A percentile compares a stretch with the other conserved stretches of the same genome.
These are phyloP conservation scores for Ailurus styani DNA, from an alignment of 2,113 vertebrate genomes.

Conservation along the genomic window DNA sequence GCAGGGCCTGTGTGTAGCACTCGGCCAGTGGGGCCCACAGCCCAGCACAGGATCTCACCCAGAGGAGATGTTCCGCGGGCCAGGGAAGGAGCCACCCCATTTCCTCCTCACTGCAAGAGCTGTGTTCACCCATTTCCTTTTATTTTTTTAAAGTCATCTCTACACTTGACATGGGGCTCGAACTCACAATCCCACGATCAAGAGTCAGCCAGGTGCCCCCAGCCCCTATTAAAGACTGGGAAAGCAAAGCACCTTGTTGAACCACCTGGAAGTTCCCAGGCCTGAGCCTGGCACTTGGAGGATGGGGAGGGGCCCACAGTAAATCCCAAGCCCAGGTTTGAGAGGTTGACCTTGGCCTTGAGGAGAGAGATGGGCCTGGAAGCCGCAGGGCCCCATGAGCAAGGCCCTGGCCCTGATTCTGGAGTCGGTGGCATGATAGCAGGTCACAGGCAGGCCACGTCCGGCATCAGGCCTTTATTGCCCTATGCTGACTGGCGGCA, in stretches of 20 bases:
- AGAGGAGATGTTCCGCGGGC: neutral
- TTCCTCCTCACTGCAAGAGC: neutral
- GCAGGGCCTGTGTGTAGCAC: neutral
- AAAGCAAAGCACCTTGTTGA: neutral
- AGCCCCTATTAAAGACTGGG: neutral
- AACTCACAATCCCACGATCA: neutral
- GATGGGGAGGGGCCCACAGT: neutral
- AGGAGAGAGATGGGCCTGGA: neutral
- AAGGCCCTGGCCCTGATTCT: neutral
- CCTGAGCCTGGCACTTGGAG: neutral
- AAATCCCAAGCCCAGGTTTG: neutral
- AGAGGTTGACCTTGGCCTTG: neutral
- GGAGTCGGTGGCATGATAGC: neutral
- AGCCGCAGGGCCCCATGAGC: neutral
- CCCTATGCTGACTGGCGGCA: neutral
- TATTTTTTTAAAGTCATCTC: neutral
- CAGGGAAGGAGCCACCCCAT: neutral
- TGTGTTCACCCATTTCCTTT: neutral
- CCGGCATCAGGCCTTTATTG: neutral
- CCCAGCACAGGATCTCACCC: neutral
- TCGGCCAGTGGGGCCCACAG: rapidly evolving
- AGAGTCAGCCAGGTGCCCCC: neutral
- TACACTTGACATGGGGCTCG: neutral
- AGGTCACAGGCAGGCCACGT: neutral
- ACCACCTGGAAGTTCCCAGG: neutral